phyloP scores from a whole-genome alignment of 2,888 invertebrate species.

The Seira musarum region DNA sequence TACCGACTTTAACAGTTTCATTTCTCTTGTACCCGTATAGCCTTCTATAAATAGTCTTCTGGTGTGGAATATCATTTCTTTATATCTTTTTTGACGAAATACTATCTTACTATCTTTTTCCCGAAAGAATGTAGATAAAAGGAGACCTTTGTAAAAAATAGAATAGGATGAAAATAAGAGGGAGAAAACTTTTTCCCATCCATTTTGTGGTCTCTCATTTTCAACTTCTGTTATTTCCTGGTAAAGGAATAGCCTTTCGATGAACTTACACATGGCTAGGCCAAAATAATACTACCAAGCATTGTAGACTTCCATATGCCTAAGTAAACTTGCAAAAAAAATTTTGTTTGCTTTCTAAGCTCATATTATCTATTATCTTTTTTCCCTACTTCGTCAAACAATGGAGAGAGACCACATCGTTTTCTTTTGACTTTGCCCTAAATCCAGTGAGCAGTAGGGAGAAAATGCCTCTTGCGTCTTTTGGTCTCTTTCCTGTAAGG shows the following conservation, averaged over 20 bases:
- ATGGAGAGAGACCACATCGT: background rate
- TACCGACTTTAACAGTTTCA: too few species aligned
- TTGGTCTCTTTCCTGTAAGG: too few species aligned
- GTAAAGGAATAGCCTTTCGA: background rate
- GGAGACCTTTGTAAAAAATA: background rate
- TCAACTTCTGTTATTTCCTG: background rate
- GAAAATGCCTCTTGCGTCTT: too few species aligned
- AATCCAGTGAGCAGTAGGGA: background rate
- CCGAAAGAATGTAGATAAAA: background rate
- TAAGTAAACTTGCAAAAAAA: background rate
- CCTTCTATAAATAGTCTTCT: too few species aligned
- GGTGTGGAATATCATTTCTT: background rate
- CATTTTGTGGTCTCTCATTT: background rate
- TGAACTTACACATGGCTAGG: background rate
- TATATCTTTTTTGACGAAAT: background rate
- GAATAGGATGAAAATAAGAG: background rate
- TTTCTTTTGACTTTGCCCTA: background rate
- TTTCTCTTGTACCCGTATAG: too few species aligned
- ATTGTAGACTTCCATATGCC: background rate
- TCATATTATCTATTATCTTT: background rate
- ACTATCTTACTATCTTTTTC: too few species aligned
- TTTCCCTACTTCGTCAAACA: conserved; percentile 1
- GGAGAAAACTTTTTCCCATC: background rate
- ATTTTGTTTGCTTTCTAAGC: background rate
- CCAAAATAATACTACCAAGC: too few species aligned